Evolutionary conservation across 2,113 vertebrate genomes (phyloP), one percentile per base, ranked within the genome.

Genomic region (Prunella fulvescens): DNA sequence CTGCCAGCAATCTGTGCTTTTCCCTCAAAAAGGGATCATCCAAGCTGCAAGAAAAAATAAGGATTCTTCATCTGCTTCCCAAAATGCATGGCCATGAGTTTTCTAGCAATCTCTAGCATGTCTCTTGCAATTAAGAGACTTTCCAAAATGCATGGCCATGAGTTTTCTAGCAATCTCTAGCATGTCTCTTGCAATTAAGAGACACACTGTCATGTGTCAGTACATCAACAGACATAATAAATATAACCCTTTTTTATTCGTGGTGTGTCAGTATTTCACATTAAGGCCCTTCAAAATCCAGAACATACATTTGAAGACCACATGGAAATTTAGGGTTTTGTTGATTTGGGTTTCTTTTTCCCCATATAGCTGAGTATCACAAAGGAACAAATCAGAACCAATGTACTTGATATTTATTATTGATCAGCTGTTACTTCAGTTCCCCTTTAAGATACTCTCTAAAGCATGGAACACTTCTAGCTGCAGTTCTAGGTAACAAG

Each of bases 161-260:
- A 53, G 7, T 35, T 74, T 92, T 81, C 19, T 33, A 67, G 35
- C 5, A 74, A 42, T 37, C 74, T 57, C 29, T 40, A 48, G 12
- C 29, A 57, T 10, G 8, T 24, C 3, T 64, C 10, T 76, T 67
- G 20, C 6, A 51, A 40, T 31, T 66, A 64, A 56, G 22, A 70
- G 17, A n/a, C n/a, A n/a, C n/a, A n/a, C n/a, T n/a, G n/a, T n/a
- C n/a, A 19, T 23, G 3, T 71, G 33, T 45, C 42, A 47, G 6
- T 33, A 31, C 10, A 44, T 67, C 47, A 60, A 26, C 10, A 67
- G 19, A 62, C 9, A 17, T 35, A n/a, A 35, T 16, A 86, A 72
- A 83, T 37, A 51, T 1, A 1, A 24, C 3, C 1, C 0, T 17
- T 24, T 72, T 19, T 78, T 73, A 39, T 23, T 4, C 4, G 1